Percentiles rank a stretch among this genome's conserved stretches.
phyloP scores from a whole-genome alignment of 2,888 invertebrate genomes.

The Heteromyza rotundicornis region DNA sequence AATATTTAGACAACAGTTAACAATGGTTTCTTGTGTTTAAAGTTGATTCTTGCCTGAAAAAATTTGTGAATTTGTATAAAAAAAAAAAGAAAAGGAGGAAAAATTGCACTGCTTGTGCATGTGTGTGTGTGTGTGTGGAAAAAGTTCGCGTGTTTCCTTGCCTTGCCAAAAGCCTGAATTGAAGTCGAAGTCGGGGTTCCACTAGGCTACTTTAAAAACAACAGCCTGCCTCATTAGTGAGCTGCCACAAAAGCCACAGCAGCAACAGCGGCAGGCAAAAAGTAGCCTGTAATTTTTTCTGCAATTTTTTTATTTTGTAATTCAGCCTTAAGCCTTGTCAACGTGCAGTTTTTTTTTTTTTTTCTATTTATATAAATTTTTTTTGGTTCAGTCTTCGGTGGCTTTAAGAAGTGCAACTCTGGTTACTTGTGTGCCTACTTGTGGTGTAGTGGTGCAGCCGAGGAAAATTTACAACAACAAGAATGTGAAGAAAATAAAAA shows the following conservation, averaged over 20 bases:
- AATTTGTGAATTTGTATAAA: too few relatives aligned
- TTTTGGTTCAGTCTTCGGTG: slow-evolving; percentile 7
- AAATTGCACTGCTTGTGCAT: not conserved
- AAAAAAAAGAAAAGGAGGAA: not conserved
- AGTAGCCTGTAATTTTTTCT: slow-evolving; percentile 7
- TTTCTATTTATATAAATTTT: too few relatives aligned
- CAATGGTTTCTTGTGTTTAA: too few relatives aligned
- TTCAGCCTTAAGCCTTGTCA: slow-evolving; percentile 26
- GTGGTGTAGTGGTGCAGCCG: not conserved
- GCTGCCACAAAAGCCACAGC: slow-evolving; percentile 12
- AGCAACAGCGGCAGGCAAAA: slow-evolving; percentile 30
- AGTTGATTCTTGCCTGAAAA: too few relatives aligned
- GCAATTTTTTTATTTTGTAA: slow-evolving; percentile 20
- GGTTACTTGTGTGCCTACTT: too few relatives aligned
- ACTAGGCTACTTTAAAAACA: slow-evolving; percentile 39
- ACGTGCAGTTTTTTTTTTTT: too few relatives aligned
- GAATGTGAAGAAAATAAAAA: not conserved
- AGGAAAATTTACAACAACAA: not conserved
- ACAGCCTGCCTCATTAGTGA: slow-evolving; percentile 40
- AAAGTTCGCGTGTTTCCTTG: not conserved
- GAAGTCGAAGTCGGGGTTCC: too few relatives aligned
- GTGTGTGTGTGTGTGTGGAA: too few relatives aligned
- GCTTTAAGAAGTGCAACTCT: not conserved
- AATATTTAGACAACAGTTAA: too few relatives aligned
- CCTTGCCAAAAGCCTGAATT: slow-evolving; percentile 20